Evolutionary conservation across 2,113 vertebrate genomes (phyloP), one percentile per base, ranked within the genome.

Genomic region (Aix galericulata): DNA sequence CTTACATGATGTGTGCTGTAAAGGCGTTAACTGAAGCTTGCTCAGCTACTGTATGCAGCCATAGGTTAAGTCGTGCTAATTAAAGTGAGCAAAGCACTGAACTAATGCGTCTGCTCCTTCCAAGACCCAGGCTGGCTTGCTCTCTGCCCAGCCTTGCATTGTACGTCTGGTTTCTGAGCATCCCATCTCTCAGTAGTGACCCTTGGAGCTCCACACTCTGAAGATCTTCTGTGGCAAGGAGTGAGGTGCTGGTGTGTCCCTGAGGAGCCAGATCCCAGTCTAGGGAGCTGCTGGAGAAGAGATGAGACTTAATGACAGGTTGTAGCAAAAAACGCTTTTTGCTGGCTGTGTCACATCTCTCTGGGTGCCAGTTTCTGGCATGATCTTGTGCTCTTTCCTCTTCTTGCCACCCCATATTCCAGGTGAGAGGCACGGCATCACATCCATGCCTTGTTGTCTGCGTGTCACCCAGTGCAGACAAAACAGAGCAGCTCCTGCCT

Each of bases 91-190:
- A 71, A 40, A 76, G 32, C 48, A 44, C 62, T 46, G 13, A 59
- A 56, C 21, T 40, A 29, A 46, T 4, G 23, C 11, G 11, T 53
- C 50, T 64, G 14, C 63, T 76, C 42, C 56, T 64, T 64, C 42
- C 0, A 1, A 69, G 42, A n/a, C 20, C 14, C 63, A 59, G 38
- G 20, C 14, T 89, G 0, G 0, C 46, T 63, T 34, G 11, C 23
- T 32, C 36, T 58, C 63, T 53, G 32, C 36, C 20, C 52, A 48
- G 44, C 42, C 42, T 69, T 1, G 1, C 12, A 34, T 2, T 0
- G 0, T 42, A 27, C 16, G 5, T 25, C 38, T 66, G 46, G 31
- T 22, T 66, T 42, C 71, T 31, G 34, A 67, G 82, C 52, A 46
- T 8, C 40, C 26, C 59, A 56, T 22, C 26, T 86, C 53, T 78